Percentiles rank a stretch among this genome's conserved stretches.
Conservation (phyloP, 2,888 invertebrate species). For the Protophormia terraenovae region DNA sequence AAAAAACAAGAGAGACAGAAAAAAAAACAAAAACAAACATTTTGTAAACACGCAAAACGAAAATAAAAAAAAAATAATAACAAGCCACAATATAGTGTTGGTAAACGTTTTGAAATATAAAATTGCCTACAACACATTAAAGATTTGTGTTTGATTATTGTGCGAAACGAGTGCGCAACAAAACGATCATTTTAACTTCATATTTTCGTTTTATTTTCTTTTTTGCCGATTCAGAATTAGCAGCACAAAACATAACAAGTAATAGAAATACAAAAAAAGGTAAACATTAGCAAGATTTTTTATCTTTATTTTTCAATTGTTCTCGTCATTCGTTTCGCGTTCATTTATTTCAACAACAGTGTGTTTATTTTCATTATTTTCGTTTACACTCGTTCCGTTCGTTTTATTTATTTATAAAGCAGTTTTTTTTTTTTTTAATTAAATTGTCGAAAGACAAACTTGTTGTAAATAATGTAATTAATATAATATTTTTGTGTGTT, state of each 20-base stretch:
- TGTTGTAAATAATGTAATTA: conserved; percentile 66
- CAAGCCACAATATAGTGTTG: conserved; percentile 56
- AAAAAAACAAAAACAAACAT: conserved; percentile 43
- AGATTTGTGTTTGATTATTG: too few species aligned
- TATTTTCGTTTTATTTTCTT: conserved; percentile 32
- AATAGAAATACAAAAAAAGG: conserved; percentile 60
- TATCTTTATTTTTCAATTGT: conserved; percentile 7
- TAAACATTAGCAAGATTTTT: conserved; percentile 55
- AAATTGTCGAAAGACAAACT: conserved; percentile 48
- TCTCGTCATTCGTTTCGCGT: conserved; percentile 23
- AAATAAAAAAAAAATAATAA: conserved; percentile 18
- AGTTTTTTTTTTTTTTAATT: conserved; percentile 44
- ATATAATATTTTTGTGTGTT: conserved; percentile 2
- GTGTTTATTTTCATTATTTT: conserved; percentile 35
- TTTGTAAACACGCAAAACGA: conserved; percentile 47
- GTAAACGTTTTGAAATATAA: conserved; percentile 37
- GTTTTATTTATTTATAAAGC: conserved; percentile 45
- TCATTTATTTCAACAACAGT: conserved; percentile 20
- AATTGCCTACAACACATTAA: not conserved
- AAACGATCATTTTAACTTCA: conserved; percentile 42
- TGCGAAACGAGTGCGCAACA: not conserved
- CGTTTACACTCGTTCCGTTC: not conserved
- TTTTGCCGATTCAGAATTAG: conserved; percentile 62
- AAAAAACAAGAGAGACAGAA: not conserved
- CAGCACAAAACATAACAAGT: conserved; percentile 61